These are phyloP conservation scores for Panthera leo DNA, from an alignment of 2,113 vertebrate species.

Conservation along the genomic window DNA sequence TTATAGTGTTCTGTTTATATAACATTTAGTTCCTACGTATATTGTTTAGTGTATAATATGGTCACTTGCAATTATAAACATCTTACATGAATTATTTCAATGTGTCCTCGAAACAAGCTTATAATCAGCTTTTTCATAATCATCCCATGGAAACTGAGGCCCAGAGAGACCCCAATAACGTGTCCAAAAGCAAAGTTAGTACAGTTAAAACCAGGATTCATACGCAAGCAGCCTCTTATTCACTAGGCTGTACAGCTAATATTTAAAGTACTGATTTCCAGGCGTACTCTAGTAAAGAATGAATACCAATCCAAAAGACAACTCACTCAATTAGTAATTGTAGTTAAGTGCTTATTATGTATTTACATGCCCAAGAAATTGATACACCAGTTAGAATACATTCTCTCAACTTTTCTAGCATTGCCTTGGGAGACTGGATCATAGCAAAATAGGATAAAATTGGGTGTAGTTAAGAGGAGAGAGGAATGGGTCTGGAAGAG, in stretches of 20 bases:
- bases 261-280: neutral
- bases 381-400: neutral
- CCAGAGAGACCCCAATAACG: neutral
- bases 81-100: neutral
- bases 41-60: neutral
- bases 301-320: neutral
- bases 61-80: neutral
- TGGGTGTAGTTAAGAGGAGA: neutral
- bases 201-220: neutral
- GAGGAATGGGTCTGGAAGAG: neutral
- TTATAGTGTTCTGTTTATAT: neutral
- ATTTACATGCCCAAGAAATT: neutral
- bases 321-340: neutral
- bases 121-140: neutral
- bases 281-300: neutral
- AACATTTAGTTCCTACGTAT: neutral
- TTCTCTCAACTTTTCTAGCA: neutral
- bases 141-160: neutral
- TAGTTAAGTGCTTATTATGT: neutral
- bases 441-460: neutral
- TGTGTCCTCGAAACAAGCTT: neutral
- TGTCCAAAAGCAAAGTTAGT: neutral
- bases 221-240: neutral
- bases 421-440: neutral
- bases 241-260: neutral